Evolutionary conservation across 53 echinoderm and acorn worm species (phyloP).

Genomic region (Mesocentrotus franciscanus): DNA sequence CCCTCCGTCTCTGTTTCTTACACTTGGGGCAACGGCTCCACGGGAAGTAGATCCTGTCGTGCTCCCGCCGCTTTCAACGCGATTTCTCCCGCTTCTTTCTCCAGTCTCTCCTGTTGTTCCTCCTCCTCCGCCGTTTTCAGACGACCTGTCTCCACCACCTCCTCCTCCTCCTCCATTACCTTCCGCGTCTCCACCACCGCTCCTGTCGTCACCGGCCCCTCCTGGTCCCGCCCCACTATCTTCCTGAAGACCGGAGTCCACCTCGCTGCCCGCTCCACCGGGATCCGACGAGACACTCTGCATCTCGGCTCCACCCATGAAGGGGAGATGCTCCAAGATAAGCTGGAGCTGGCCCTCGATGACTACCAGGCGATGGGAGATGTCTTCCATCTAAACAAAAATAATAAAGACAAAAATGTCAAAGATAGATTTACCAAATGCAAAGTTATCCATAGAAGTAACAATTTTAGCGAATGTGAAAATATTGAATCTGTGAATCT

Average conservation of each 20-base stretch:
- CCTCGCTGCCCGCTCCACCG: constrained; percentile 60
- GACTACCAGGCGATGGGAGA: constrained; percentile 74
- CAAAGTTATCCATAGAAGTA: neutral
- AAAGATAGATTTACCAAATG: neutral
- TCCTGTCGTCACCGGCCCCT: constrained; percentile 32
- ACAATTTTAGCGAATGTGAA: no score
- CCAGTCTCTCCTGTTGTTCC: neutral
- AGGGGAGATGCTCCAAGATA: constrained; percentile 72
- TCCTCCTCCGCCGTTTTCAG: constrained; percentile 16
- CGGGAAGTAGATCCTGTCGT: neutral
- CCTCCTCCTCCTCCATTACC: constrained; percentile 20
- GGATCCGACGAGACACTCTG: constrained; percentile 63
- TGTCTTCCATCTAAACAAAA: constrained; percentile 73
- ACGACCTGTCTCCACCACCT: neutral
- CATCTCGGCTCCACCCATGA: constrained; percentile 63
- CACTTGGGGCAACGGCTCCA: neutral
- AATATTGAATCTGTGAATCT: no score
- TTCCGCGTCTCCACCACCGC: neutral
- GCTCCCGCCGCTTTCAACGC: neutral
- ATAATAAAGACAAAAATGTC: neutral
- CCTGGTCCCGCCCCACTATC: constrained; percentile 52
- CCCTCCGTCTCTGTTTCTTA: neutral
- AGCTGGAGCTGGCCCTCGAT: constrained; percentile 79
- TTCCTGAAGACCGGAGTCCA: constrained; percentile 67
- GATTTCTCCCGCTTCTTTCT: neutral